Evolutionary conservation across 2,888 invertebrate species (phyloP), one percentile per base, ranked within the genome.

Genomic region (Penaeus monodon): DNA sequence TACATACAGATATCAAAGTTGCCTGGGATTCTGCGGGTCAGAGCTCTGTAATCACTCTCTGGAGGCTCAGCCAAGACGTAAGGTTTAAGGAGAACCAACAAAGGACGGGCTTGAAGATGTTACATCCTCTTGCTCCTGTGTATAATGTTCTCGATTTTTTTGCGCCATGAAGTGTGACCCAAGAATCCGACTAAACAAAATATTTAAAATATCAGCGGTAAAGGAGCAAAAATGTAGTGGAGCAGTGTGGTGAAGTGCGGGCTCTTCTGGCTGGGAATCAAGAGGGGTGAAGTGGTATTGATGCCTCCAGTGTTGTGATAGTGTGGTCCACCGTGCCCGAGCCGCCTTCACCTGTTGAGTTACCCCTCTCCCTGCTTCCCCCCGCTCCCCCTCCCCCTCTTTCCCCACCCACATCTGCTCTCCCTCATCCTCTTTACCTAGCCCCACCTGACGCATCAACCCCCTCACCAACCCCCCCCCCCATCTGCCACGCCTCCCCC

Each of bases 201-300:
- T 79, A 29, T 17, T 22, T 64, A 17, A 64, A 64, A 79, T 79
- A 79, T 80, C n/a, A 65, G 33, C 27, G 66, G 80, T 66, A n/a
- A 65, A 80, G 80, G 66, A 38, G 80, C 80, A 80, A 66, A 29
- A 66, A 80, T n/a, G 80, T n/a, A 29, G 80, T 66, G 80, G 66
- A 38, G 79, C 29, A 33, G 33, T 1, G 64, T 63, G 64, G 64
- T 79, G n/a, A 79, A 80, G 80, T 38, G 66, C 33, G 80, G 66
- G 29, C 44, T 80, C 80, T 80, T 80, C 64, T 66, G 80, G 38
- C 33, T 7, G 38, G 24, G 66, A 80, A 80, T 80, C 80, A 80
- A 80, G 65, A 65, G 38, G 80, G 64, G 66, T 80, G 65, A 80
- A 80, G 80, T 80, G 80, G 65, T 80, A 80, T 80, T 80, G 80